Base-by-base conservation (phyloP, 2,888 invertebrate species). In the Philopedon plagiatum region DNA sequence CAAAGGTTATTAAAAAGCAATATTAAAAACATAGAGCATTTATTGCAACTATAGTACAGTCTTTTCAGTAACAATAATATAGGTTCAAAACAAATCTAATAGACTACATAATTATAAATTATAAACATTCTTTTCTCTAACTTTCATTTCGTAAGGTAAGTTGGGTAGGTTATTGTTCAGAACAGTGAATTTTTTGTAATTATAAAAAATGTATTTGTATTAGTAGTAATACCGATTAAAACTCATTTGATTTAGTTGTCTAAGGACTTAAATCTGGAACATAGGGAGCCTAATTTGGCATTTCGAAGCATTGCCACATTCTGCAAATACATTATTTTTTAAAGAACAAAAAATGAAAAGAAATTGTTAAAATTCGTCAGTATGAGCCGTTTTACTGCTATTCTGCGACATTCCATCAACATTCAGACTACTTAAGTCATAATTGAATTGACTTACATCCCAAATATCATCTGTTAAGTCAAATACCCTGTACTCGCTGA, bases 1-100 rank as follows among this genome's bases (percentile, higher is more conserved):
- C 77, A 76, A 72, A 80, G 81, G 80, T 79, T 75, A 83, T 80
- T 82, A 80, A 84, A 83, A 84, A 83, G 81, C 83, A 75, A 76
- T 79, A 77, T 80, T 69, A 79, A 80, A 82, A 83, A 84, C 83
- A 82, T 83, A 79, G 83, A 81, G 78, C 81, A 79, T 83, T 85
- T 84, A 84, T 85, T 83, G 83, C 81, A 83, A 83, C 84, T 83
- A 84, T 83, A 83, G 80, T 82, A 83, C 82, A 83, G 78, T 76
- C 75, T 76, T 68, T 76, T 71, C 80, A 76, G 79, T 79, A 83
- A 83, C 83, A 83, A 82, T 83, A 82, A 78, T 78, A 80, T 78
- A 71, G 66, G 44, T 67, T 71, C 67, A 75, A 77, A 75, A 63
- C 69, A 74, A 74, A 76, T 76, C 75, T 76, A 73, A 77, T 71